Conservation (phyloP, 2,888 invertebrate genomes). For the Bugulina stolonifera region DNA sequence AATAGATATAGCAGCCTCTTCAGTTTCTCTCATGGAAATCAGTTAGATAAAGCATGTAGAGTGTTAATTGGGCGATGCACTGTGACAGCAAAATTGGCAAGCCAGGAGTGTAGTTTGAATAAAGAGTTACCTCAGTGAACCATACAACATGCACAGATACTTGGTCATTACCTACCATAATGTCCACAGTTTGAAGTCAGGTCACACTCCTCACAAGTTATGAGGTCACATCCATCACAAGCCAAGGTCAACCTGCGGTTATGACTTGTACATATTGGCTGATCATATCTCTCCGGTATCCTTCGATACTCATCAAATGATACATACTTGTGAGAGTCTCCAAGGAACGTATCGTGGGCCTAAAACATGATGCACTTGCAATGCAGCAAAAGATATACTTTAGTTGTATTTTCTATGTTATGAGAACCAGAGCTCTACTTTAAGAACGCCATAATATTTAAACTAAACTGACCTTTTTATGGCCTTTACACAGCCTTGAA, state of each 20-base stretch:
- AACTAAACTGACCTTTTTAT: neutral
- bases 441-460: neutral
- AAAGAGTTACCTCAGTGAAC: too few species aligned
- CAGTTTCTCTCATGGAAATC: too few species aligned
- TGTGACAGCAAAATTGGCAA: too few species aligned
- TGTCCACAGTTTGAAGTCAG: neutral
- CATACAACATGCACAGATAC: too few species aligned
- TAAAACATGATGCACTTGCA: neutral
- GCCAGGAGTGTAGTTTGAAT: too few species aligned
- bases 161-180: neutral
- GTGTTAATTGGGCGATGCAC: too few species aligned
- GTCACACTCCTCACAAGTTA: slow-evolving; percentile 20
- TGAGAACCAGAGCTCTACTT: neutral
- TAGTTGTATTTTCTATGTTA: too few species aligned
- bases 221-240: neutral
- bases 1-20: too few species aligned
- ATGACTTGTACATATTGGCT: neutral
- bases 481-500: neutral
- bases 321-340: neutral
- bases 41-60: too few species aligned
- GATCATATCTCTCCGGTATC: neutral
- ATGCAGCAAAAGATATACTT: neutral
- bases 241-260: neutral
- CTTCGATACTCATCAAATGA: slow-evolving; percentile 6
- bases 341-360: slow-evolving; percentile 4